Evolutionary conservation across 1,140 invertebrate genomes (phyloP), one percentile per base, ranked within the genome.

Genomic region (Hylyphantes graminicola): DNA sequence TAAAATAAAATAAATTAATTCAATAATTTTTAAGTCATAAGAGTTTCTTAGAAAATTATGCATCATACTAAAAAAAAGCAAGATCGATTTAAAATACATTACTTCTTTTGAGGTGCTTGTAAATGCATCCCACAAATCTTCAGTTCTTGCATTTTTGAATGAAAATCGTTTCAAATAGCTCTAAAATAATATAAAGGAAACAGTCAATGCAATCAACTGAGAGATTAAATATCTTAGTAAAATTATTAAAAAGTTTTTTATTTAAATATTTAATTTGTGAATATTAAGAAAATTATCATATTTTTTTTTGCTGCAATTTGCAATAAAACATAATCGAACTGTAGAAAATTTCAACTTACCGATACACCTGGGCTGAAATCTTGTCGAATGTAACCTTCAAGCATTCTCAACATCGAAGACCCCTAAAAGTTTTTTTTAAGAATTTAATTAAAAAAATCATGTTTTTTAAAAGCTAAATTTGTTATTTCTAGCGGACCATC

Each of bases 331-430:
- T 2, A 35, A 35, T n/a, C n/a, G n/a, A n/a, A n/a, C n/a, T 35
- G 35, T 10, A 6, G 61, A 64, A 15, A 12, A 59, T 59, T 7
- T 6, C 92, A 0, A 93, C 95, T 61, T 89, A 89, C 82, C 92
- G 92, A 89, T 98, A 98, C 13, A 92, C 92, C n/a, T 93, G 92
- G 19, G 93, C 90, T 3, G 93, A 94, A 61, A 97, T 92, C 90
- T 87, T 94, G 76, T 10, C 97, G 97, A 88, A 99, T 96, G 87
- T 96, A 98, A 87, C 94, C 93, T 89, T 98, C 96, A 59, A 99
- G 90, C 98, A 99, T 99, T 87, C 97, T 92, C 72, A 99, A 98
- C 2, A 99, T 94, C 48, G 95, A 87, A 96, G 95, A 82, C 11
- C 90, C 96, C 92, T 94, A 91, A 3, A 81, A 81, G 19, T 21